These are phyloP conservation scores for Galleria mellonella DNA, from an alignment of 1,140 invertebrate genomes.

Conservation along the genomic window DNA sequence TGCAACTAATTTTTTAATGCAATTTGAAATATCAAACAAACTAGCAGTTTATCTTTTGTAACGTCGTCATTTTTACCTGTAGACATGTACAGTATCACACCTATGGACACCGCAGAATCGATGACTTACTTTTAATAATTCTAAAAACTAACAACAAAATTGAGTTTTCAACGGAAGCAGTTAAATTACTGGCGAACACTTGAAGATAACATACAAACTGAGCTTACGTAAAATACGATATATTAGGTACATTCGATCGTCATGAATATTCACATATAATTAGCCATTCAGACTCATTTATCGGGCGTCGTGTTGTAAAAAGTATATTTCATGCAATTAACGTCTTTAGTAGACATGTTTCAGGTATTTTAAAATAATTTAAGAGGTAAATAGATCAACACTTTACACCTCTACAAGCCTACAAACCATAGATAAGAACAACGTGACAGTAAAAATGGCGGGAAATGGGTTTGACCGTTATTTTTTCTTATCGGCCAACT, in stretches of 20 bases:
- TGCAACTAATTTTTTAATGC: too few species aligned
- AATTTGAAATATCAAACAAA: too few species aligned
- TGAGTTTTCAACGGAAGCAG: too few species aligned
- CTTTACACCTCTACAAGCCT: slow-evolving; percentile 7
- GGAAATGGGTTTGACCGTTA: slow-evolving; percentile 46
- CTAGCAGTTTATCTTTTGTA: too few species aligned
- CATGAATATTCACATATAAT: slow-evolving; percentile 5
- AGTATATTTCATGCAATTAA: slow-evolving; percentile 4
- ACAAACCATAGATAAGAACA: slow-evolving; percentile 10
- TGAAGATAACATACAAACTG: too few species aligned
- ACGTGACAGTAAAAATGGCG: slow-evolving; percentile 21
- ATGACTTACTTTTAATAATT: too few species aligned
- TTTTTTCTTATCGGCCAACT: slow-evolving; percentile 31
- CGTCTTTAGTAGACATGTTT: slow-evolving; percentile 8
- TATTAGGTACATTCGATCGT: not conserved
- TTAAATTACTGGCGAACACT: too few species aligned
- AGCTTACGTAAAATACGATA: too few species aligned
- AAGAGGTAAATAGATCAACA: slow-evolving; percentile 12
- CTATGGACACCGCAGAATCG: too few species aligned
- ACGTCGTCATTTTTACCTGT: too few species aligned
- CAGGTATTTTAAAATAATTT: slow-evolving; percentile 6
- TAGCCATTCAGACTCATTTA: not conserved
- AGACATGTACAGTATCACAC: too few species aligned
- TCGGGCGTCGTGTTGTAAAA: not conserved
- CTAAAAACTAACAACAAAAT: too few species aligned